Base-by-base conservation (phyloP, 1,140 invertebrate genomes). In the Drosophila insularis region DNA sequence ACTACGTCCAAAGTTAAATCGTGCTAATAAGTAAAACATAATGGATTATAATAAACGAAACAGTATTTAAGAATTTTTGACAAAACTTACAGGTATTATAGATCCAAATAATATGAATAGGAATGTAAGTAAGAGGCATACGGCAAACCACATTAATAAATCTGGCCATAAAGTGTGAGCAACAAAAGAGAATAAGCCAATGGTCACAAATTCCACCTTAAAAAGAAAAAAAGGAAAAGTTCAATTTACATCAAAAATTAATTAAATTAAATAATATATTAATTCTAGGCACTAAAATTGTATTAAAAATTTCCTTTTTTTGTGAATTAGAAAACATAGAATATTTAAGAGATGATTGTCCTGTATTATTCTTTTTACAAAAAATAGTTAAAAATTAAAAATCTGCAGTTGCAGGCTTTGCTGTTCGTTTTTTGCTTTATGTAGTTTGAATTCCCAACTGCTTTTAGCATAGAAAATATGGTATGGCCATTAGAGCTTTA, bases 1-100 rank as follows among this genome's bases (percentile, higher is more conserved):
- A 90, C 84, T 1, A 90, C 80, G 56, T 90, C 89, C 61, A 90
- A 53, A 0, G 89, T 90, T 4, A 90, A 46, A 62, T 90, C 89
- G 23, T 90, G 89, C 89, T 90, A 14, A 0, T 17, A 6, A 10
- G 40, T 1, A 6, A 2, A 1, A 8, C 27, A 31, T 4, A 32
- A 27, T 27, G 2, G 14, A 35, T 4, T 2, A 6, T 2, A 1
- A n/a, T n/a, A 17, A 0, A 4, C 1, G 5, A 0, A 8, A 6
- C 2, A 23, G 6, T 3, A 27, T 27, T 27, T 0, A 27, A 27
- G 27, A 6, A 2, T 27, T 6, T 27, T 4, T 27, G 27, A 27
- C 5, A 6, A 5, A 6, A 35, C 63, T 63, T 54, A 87, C 84
- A 17, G 84, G 85, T 61, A 87, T 56, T 2, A 89, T 27, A 1